Conservation (phyloP, 2,113 vertebrate genomes). For the Oxyruncus cristatus region DNA sequence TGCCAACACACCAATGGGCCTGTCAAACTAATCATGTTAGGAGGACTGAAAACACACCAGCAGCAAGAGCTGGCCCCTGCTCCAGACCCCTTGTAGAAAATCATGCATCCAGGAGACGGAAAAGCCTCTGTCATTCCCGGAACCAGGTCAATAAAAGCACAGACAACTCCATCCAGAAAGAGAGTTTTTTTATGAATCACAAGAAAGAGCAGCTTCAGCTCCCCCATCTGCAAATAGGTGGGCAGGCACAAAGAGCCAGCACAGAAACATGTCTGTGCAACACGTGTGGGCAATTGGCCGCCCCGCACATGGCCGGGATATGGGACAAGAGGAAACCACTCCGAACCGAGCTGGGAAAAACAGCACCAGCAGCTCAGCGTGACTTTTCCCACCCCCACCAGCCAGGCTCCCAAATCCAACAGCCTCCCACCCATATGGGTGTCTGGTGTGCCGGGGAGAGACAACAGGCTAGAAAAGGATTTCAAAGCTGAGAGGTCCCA, state of each 20-base stretch:
- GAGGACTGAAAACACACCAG: slow-evolving; percentile 35
- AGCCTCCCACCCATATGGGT: not conserved
- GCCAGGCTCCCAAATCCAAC: not conserved
- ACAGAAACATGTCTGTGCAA: not conserved
- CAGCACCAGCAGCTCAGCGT: accelerated
- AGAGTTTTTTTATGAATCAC: not conserved
- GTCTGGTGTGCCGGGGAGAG: not conserved
- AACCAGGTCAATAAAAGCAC: slow-evolving; percentile 60
- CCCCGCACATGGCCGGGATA: not conserved
- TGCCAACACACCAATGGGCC: not conserved
- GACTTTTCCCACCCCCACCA: not conserved
- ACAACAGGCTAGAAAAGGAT: not conserved
- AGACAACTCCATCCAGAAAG: slow-evolving; percentile 36
- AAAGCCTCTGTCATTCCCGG: slow-evolving; percentile 36
- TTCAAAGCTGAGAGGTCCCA: not conserved
- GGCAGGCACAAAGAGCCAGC: not conserved
- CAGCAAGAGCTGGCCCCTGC: not conserved
- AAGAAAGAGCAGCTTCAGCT: not conserved
- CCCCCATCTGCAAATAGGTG: slow-evolving; percentile 19
- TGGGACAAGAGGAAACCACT: not conserved
- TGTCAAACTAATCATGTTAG: slow-evolving; percentile 47
- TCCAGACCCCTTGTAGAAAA: slow-evolving; percentile 17
- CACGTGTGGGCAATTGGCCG: not conserved
- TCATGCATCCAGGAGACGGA: not conserved
- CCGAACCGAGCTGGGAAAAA: not conserved